Conservation (phyloP, 2,888 invertebrate genomes). For the Watsonalla cultraria region DNA sequence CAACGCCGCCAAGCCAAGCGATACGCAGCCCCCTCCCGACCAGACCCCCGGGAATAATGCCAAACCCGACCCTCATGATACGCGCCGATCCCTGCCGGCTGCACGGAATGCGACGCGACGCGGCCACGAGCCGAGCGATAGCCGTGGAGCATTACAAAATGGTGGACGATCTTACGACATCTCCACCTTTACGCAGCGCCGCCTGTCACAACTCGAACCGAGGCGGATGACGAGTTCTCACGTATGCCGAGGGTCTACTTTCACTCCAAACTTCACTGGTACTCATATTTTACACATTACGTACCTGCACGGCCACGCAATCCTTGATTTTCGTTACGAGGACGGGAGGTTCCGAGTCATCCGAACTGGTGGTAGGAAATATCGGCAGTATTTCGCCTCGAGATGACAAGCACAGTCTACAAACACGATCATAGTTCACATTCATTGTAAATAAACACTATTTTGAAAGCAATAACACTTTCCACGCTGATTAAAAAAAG, state of each 20-base stretch:
- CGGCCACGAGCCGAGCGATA: conserved; percentile 73
- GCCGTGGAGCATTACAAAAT: conserved; percentile 77
- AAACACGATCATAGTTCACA: conserved; percentile 78
- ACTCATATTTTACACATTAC: conserved; percentile 56
- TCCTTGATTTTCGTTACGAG: conserved; percentile 82
- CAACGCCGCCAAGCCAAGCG: conserved; percentile 57
- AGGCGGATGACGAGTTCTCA: conserved; percentile 77
- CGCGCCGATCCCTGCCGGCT: conserved; percentile 69
- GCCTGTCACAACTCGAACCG: conserved; percentile 72
- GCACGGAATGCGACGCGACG: conserved; percentile 73
- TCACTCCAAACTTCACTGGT: conserved; percentile 66
- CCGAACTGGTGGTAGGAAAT: conserved; percentile 78
- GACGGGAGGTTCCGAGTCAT: conserved; percentile 72
- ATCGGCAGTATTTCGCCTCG: conserved; percentile 80
- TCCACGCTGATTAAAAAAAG: conserved; percentile 58
- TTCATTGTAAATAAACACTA: conserved; percentile 74
- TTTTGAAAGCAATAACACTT: conserved; percentile 51
- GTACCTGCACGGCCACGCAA: conserved; percentile 83
- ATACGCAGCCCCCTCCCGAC: conserved; percentile 65
- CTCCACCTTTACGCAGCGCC: conserved; percentile 74
- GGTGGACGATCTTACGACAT: conserved; percentile 80
- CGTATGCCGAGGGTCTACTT: conserved; percentile 72
- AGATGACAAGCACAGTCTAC: conserved; percentile 81
- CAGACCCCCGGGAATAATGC: conserved; percentile 71
- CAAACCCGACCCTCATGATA: conserved; percentile 69